Evolutionary conservation across 2,113 vertebrate species (phyloP).

Genomic region (Cariama cristata): DNA sequence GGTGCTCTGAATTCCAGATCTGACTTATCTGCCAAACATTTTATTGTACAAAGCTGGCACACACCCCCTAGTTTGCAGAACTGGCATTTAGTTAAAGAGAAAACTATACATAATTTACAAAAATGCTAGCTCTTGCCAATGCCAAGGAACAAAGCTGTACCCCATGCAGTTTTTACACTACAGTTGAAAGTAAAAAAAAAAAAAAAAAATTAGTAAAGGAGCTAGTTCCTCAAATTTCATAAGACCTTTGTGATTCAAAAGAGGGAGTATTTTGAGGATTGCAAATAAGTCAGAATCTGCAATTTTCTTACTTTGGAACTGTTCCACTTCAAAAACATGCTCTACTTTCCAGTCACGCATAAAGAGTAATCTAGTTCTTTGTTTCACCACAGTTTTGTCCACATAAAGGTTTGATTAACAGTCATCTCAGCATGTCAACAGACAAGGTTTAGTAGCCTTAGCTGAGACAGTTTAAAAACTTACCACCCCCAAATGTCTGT

Average conservation of each 20-base stretch:
- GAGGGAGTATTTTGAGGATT: background rate
- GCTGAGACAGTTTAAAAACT: constrained; percentile 50
- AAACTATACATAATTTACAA: constrained; percentile 46
- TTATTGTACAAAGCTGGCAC: background rate
- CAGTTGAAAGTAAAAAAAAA: background rate
- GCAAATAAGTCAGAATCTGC: constrained; percentile 44
- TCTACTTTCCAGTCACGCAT: constrained; percentile 15
- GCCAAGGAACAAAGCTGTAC: constrained; percentile 54
- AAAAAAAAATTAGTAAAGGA: constrained; percentile 67
- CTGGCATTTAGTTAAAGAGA: constrained; percentile 11
- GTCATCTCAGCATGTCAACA: constrained; percentile 50
- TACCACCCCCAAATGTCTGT: constrained; percentile 54
- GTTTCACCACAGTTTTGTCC: constrained; percentile 14
- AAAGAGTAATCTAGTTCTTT: constrained; percentile 20
- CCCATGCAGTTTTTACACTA: constrained; percentile 45
- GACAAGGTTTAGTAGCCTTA: constrained; percentile 44
- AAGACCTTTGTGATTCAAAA: constrained; percentile 30
- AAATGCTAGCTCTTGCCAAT: constrained; percentile 43
- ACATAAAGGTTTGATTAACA: constrained; percentile 47
- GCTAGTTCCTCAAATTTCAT: constrained; percentile 58
- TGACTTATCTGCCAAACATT: constrained; percentile 1
- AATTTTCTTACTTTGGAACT: constrained; percentile 46
- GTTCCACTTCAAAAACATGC: constrained; percentile 32
- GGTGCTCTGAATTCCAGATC: background rate
- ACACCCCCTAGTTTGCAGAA: background rate